Evolutionary conservation across 2,113 vertebrate species (phyloP).

Genomic region (Melanerpes formicivorus): DNA sequence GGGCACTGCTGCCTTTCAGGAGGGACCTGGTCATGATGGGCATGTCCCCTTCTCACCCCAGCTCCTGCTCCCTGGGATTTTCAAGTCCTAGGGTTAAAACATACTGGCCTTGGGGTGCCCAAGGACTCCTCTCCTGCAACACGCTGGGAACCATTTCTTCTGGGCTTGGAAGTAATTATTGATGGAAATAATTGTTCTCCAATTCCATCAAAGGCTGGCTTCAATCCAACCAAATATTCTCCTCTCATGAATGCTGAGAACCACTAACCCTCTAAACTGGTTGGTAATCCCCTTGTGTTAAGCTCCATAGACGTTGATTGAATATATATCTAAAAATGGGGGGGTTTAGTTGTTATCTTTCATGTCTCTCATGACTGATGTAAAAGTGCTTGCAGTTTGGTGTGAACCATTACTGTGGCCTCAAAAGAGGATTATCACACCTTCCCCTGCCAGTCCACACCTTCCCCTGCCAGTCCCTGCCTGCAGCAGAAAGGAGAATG

Average conservation of each 20-base stretch:
- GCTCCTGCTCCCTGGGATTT: background rate
- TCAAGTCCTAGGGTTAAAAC: slow-evolving; percentile 1
- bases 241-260: slow-evolving; percentile 39
- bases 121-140: background rate
- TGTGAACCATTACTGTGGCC: background rate
- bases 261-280: slow-evolving; percentile 19
- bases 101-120: background rate
- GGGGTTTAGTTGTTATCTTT: background rate
- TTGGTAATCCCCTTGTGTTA: slow-evolving; percentile 2
- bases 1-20: background rate
- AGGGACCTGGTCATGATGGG: rapidly evolving
- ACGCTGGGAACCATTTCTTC: background rate
- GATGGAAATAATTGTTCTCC: slow-evolving; percentile 71
- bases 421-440: background rate
- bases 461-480: background rate
- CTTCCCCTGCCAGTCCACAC: background rate
- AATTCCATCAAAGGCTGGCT: slow-evolving; percentile 65
- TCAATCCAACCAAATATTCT: slow-evolving; percentile 33
- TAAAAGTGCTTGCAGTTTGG: background rate
- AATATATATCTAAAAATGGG: background rate
- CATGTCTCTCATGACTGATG: background rate
- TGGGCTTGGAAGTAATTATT: slow-evolving; percentile 50
- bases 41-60: background rate
- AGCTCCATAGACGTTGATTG: slow-evolving; percentile 1
- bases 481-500: background rate